These are phyloP conservation scores for Mobula birostris DNA, from an alignment of 2,113 vertebrate genomes.

Conservation along the genomic window DNA sequence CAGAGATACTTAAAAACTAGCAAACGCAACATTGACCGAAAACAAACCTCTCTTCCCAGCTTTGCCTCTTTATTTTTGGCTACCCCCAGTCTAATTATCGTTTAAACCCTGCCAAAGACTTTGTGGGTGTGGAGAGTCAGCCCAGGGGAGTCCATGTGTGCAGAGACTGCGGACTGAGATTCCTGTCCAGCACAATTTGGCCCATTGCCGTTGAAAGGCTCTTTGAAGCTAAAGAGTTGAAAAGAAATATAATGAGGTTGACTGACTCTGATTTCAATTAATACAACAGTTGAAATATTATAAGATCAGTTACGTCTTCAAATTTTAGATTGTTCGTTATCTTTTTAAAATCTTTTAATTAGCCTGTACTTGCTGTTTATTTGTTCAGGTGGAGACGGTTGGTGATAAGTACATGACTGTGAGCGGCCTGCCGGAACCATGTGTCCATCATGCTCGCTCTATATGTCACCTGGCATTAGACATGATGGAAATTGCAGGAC, in stretches of 20 bases:
- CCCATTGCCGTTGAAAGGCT: neutral
- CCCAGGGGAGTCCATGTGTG: too few species aligned
- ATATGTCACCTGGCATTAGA: conserved; percentile 93
- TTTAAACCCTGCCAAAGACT: too few species aligned
- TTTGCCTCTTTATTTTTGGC: too few species aligned
- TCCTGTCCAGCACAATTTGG: too few species aligned
- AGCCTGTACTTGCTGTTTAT: neutral
- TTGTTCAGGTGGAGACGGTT: conserved; percentile 86
- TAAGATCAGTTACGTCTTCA: neutral
- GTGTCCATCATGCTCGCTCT: conserved; percentile 89
- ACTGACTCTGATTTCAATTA: neutral
- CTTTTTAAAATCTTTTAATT: neutral
- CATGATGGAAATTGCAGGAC: conserved; percentile 97
- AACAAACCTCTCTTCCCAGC: too few species aligned
- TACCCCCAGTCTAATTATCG: too few species aligned
- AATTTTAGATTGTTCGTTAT: neutral
- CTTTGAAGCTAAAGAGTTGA: neutral
- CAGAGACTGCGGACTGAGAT: too few species aligned
- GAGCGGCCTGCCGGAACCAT: conserved; percentile 92
- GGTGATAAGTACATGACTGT: conserved; percentile 99
- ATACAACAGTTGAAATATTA: neutral
- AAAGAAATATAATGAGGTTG: neutral
- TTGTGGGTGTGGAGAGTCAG: too few species aligned
- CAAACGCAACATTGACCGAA: too few species aligned
- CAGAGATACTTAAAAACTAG: too few species aligned